Conservation (phyloP, 2,113 vertebrate genomes). For the Cryptoleucopteryx plumbea region DNA sequence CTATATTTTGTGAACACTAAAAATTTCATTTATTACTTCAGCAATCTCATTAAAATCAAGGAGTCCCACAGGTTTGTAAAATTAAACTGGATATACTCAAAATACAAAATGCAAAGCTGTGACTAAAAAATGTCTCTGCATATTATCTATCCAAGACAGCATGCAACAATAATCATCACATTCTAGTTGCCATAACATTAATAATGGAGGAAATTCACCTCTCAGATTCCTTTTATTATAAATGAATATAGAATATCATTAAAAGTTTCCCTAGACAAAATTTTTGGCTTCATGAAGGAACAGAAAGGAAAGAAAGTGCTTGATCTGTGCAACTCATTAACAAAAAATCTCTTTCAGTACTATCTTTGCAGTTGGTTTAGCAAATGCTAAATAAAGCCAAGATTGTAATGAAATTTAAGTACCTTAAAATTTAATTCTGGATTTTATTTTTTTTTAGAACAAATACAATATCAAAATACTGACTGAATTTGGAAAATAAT, state of each 20-base stretch:
- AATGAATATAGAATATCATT: neutral
- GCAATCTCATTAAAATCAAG: neutral
- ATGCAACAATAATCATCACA: neutral
- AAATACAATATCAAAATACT: neutral
- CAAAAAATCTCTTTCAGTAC: neutral
- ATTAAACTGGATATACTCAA: neutral
- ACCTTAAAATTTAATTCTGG: neutral
- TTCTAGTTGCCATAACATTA: neutral
- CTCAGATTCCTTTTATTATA: neutral
- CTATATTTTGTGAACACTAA: neutral
- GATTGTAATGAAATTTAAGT: neutral
- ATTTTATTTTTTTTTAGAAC: neutral
- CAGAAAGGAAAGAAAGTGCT: neutral
- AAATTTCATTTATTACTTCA: neutral
- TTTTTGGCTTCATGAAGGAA: neutral
- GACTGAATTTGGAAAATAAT: neutral
- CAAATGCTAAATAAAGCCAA: neutral
- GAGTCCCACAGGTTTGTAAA: neutral
- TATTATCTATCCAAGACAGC: neutral
- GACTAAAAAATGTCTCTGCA: neutral
- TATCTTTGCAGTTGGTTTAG: neutral
- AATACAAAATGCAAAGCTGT: neutral
- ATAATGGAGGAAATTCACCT: neutral
- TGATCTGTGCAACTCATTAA: neutral
- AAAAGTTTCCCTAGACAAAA: neutral